These are phyloP conservation scores for Rhea pennata DNA, from an alignment of 2,113 vertebrate genomes.

Conservation along the genomic window DNA sequence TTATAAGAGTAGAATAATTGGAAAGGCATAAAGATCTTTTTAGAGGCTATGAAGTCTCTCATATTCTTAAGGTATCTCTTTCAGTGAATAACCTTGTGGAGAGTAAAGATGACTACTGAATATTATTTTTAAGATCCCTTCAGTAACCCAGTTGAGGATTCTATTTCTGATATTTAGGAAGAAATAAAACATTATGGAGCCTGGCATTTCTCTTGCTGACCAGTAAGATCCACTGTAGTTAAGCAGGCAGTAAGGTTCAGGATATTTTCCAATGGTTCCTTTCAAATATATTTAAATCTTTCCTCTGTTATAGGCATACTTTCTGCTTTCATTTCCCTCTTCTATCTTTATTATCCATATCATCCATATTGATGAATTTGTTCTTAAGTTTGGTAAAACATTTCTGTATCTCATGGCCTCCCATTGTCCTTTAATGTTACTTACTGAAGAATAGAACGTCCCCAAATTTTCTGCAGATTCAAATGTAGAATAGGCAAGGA, in stretches of 20 bases:
- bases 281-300: not conserved
- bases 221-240: not conserved
- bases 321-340: not conserved
- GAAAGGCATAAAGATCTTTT: not conserved
- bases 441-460: not conserved
- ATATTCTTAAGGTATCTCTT: not conserved
- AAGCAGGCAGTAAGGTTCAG: not conserved
- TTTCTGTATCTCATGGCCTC: not conserved
- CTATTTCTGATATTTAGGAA: rapidly evolving
- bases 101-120: not conserved
- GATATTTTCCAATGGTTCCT: not conserved
- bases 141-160: not conserved
- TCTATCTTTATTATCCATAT: not conserved
- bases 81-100: not conserved
- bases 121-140: not conserved
- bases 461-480: not conserved
- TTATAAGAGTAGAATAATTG: not conserved
- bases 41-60: not conserved
- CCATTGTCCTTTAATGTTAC: not conserved
- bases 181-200: not conserved
- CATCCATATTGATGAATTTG: not conserved
- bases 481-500: not conserved
- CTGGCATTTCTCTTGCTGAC: not conserved
- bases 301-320: rapidly evolving
- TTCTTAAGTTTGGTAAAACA: not conserved